Base-by-base conservation (phyloP, 2,113 vertebrate species). In the Elaphurus davidianus region DNA sequence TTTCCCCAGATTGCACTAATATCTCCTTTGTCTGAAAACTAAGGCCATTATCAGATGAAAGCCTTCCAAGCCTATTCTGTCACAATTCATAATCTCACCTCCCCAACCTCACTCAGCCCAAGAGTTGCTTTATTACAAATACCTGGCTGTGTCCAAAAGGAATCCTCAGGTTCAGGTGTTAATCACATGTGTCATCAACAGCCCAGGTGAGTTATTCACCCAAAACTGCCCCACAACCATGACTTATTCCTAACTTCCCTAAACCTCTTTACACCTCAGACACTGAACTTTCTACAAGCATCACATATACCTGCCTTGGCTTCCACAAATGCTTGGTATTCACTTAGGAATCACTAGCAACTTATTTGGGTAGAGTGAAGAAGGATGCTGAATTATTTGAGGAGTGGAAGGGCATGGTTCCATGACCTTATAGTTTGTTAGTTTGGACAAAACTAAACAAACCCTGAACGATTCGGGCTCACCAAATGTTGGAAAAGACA, bases 401-500 rank as follows among this genome's bases (percentile, higher is more conserved):
- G 40, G 40, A 52, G 47, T 19, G 0, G 9, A 93, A 91, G n/a
- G 7, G 13, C 11, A 11, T 62, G 6, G 9, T 64, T 93, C 11
- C 13, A 33, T 57, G 28, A 23, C 83, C 54, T 91, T 64, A 83
- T 1, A 88, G 64, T 67, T 87, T 82, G 19, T 54, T 78, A 85
- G 7, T 91, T 36, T 85, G 76, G 45, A 93, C 62, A 54, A 91
- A 86, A 89, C 10, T 57, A 96, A 96, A 74, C 19, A 92, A 96
- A 64, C 19, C 47, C n/a, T 79, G 93, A 84, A 84, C 57, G 64
- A 92, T 54, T 71, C 28, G 15, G 25, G 19, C 50, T 82, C 94
- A 94, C 16, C 36, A 87, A 82, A 64, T 17, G 43, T 8, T 71
- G 11, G 21, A 88, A 83, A 88, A 96, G 76, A 87, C 33, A 82